Base-by-base conservation (phyloP, 2,113 vertebrate species). In the Nesogale talazaci region DNA sequence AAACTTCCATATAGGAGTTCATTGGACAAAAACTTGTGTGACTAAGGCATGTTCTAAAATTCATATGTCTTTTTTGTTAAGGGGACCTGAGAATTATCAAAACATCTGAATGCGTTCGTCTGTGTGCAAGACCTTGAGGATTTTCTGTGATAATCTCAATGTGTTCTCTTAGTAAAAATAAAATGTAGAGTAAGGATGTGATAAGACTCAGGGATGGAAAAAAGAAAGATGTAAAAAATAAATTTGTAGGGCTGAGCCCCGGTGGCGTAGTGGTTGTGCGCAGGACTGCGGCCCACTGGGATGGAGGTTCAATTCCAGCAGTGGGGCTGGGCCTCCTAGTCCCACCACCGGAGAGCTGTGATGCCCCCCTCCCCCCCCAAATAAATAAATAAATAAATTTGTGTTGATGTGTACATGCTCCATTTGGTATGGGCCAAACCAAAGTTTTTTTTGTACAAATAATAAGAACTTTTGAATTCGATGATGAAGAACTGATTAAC, bases 181-280 rank as follows among this genome's bases (percentile, higher is more conserved):
- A 80, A 87, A 63, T 93, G 23, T 34, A 61, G 5, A 89, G 15
- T 95, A 91, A 88, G 74, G 27, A 89, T 84, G 83, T 75, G 88
- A 11, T 86, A 89, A 40, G 31, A 79, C 79, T 92, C 70, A 27
- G 16, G 59, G 29, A 63, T 83, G 36, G 46, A 92, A 7, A 92
- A 93, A 75, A 86, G 36, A 95, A 83, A 83, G 34, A 36, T 23
- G 3, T 69, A 89, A 86, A 84, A 52, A 52, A 12, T 52, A 52
- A 52, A 25, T 89, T 3, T 93, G 1, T 90, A n/a, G n/a, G n/a
- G n/a, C n/a, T n/a, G n/a, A n/a, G n/a, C n/a, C n/a, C n/a, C n/a
- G n/a, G n/a, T n/a, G n/a, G n/a, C n/a, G n/a, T n/a, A n/a, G n/a
- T n/a, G n/a, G n/a, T n/a, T n/a, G n/a, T n/a, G n/a, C n/a, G n/a